Evolutionary conservation across 2,888 invertebrate genomes (phyloP), one percentile per base, ranked within the genome.

Genomic region (Phymatocera aterrima): DNA sequence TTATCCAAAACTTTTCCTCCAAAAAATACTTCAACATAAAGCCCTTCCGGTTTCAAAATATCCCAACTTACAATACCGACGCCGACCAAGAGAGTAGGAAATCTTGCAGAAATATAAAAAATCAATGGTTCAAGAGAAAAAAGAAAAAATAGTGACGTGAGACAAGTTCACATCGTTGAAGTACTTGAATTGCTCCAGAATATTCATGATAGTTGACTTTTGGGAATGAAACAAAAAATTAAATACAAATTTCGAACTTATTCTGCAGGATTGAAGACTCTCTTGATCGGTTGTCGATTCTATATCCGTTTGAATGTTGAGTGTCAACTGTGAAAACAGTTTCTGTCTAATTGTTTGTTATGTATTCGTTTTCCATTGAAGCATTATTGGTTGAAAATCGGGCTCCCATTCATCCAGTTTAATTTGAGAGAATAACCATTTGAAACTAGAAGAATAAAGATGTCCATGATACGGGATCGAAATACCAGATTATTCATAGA

Each of bases 271-370:
- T 18, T 21, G 2, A 8, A 10, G 57, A 28, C 61, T 64, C 61
- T 64, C 10, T 37, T 64, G 61, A 37, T 64, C 61, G 37, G 18
- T 64, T 37, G 34, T 64, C 8, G 61, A 64, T 64, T 51, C 3
- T 15, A 48, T 31, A 34, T 72, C 83, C 85, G 79, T 57, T 79
- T 87, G 85, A 87, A 86, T 88, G 87, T 88, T 88, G 80, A 82
- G 81, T 88, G 87, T 88, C 64, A 74, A 64, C 65, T 75, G 40
- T 74, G 83, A 79, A 85, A 81, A 83, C 40, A 34, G 82, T 86
- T 85, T 83, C 80, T 82, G 84, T 84, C 83, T 87, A 81, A 84
- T 86, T 86, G 85, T 87, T 84, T 54, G 75, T 75, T 60, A 75
- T 57, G 57, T 57, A 75, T 75, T 57, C n/a, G 40, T 75, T 57